phyloP scores from a whole-genome alignment of 2,888 invertebrate genomes.

The Drosophila anceps region DNA sequence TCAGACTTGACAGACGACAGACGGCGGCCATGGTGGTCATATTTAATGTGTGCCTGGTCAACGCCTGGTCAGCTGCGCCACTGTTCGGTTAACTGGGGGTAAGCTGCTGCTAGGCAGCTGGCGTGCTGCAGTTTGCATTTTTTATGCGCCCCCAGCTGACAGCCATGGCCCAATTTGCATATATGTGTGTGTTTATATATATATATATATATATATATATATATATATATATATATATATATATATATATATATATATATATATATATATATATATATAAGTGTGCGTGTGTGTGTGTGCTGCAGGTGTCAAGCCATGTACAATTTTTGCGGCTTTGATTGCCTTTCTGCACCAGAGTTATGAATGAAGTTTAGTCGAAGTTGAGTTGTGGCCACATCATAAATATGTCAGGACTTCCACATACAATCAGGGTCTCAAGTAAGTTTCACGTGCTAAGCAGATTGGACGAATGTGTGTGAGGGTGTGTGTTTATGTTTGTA shows the following conservation, averaged over 20 bases:
- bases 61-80: constrained; percentile 56
- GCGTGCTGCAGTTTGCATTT: constrained; percentile 62
- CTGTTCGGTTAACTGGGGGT: constrained; percentile 22
- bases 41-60: constrained; percentile 75
- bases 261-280: background rate
- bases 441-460: constrained; percentile 65
- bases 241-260: background rate
- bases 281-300: constrained; percentile 14
- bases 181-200: constrained; percentile 1
- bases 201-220: background rate
- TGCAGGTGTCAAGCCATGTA: constrained; percentile 72
- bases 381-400: constrained; percentile 69
- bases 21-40: constrained; percentile 71
- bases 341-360: constrained; percentile 67
- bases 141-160: constrained; percentile 79
- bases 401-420: constrained; percentile 64
- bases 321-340: constrained; percentile 80
- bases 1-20: constrained; percentile 59
- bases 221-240: constrained; percentile 3
- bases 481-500: constrained; percentile 42
- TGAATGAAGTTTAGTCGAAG: constrained; percentile 75
- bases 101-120: constrained; percentile 6
- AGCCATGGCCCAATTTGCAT: constrained; percentile 59
- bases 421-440: constrained; percentile 67
- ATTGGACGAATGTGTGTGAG: constrained; percentile 29